A percentile compares a stretch with the other conserved stretches of the same genome.
Evolutionary conservation across 1,140 invertebrate genomes (phyloP).

Genomic region (Aricia agestis): DNA sequence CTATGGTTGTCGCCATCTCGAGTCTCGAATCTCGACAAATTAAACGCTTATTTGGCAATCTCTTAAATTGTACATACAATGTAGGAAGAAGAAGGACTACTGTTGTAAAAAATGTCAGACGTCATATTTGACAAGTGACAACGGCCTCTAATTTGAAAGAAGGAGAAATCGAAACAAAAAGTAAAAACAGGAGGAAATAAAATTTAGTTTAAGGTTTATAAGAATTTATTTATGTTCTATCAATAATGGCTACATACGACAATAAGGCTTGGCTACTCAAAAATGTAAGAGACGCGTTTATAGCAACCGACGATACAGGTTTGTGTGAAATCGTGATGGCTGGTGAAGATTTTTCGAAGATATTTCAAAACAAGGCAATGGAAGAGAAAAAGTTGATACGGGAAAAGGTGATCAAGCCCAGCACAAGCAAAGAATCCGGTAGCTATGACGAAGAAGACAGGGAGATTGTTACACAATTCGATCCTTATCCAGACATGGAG

Average conservation of each 20-base stretch:
- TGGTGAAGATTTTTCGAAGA: constrained; percentile 84
- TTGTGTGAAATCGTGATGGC: constrained; percentile 87
- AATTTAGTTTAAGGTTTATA: no score
- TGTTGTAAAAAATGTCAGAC: no score
- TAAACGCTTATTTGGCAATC: no score
- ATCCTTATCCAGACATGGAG: constrained; percentile 85
- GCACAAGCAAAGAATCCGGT: constrained; percentile 77
- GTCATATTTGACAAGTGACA: background rate
- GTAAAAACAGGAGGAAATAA: background rate
- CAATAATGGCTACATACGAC: constrained; percentile 92
- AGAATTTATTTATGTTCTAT: background rate
- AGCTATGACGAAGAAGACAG: constrained; percentile 77
- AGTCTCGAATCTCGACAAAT: no score
- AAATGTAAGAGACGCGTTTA: constrained; percentile 95
- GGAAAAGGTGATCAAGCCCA: constrained; percentile 55
- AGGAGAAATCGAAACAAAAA: constrained; percentile 6
- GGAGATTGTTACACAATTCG: constrained; percentile 77
- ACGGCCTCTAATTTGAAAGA: no score
- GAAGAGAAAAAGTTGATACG: constrained; percentile 55
- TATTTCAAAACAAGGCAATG: constrained; percentile 74
- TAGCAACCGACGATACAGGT: constrained; percentile 96
- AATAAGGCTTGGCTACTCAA: constrained; percentile 94
- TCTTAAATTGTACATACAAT: no score
- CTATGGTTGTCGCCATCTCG: no score
- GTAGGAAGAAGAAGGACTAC: no score